A percentile compares a stretch with the other conserved stretches of the same genome.
Conservation (phyloP, 2,113 vertebrate species). For the Megaceryle maxima region DNA sequence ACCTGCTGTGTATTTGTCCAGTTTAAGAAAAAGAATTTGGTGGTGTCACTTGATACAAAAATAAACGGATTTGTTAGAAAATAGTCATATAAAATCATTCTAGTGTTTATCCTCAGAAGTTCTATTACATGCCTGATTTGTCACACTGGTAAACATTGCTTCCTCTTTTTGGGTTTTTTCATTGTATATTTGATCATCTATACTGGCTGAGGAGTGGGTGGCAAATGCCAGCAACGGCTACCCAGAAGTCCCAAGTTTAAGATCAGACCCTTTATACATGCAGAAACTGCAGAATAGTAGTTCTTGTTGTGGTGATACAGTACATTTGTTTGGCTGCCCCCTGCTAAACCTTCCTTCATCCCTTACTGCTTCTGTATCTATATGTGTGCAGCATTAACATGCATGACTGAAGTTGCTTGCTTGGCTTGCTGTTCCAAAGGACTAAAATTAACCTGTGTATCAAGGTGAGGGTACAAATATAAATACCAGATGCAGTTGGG, state of each 20-base stretch:
- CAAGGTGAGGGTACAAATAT: background rate
- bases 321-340: background rate
- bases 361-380: background rate
- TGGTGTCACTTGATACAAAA: background rate
- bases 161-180: background rate
- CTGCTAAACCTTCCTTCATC: background rate
- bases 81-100: background rate
- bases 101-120: background rate
- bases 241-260: background rate
- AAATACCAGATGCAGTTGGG: background rate
- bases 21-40: background rate
- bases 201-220: background rate
- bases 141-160: background rate
- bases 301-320: background rate
- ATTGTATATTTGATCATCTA: background rate
- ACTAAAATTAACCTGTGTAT: background rate
- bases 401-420: background rate
- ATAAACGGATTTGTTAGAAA: background rate
- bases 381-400: background rate
- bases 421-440: background rate
- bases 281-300: background rate
- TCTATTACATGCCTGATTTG: background rate
- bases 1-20: slow-evolving; percentile 19
- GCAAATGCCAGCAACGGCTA: background rate
- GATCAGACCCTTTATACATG: background rate